phyloP scores from a whole-genome alignment of 1,140 invertebrate species.

The Cyclina sinensis region DNA sequence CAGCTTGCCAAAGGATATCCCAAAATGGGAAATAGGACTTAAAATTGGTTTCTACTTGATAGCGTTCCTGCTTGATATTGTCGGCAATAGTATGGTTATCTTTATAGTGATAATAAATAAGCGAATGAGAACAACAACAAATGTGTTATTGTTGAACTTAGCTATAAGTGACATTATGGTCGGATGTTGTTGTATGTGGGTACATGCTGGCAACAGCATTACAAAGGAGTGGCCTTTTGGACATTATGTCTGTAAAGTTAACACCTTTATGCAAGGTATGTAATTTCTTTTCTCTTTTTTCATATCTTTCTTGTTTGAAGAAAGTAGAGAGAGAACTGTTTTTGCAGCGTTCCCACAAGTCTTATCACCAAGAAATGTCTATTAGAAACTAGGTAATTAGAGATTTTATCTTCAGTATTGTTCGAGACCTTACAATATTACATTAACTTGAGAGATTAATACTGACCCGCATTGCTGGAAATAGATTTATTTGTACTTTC shows the following conservation, averaged over 20 bases:
- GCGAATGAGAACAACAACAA: constrained; percentile 87
- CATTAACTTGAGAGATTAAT: no score
- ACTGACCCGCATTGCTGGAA: no score
- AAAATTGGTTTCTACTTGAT: constrained; percentile 77
- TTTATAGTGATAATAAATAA: constrained; percentile 74
- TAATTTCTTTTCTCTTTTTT: no score
- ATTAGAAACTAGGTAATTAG: no score
- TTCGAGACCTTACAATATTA: no score
- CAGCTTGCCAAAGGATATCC: constrained; percentile 20
- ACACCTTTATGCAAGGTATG: constrained; percentile 87
- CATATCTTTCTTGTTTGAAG: no score
- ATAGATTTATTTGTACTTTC: no score
- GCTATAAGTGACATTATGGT: constrained; percentile 96
- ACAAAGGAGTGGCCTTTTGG: constrained; percentile 84
- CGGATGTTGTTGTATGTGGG: constrained; percentile 87
- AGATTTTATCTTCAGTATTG: no score
- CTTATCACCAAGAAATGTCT: no score
- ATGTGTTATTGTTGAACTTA: constrained; percentile 96
- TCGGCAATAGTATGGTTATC: constrained; percentile 77
- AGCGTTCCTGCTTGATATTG: constrained; percentile 74
- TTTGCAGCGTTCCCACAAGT: no score
- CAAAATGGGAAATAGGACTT: constrained; percentile 71
- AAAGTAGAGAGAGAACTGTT: no score
- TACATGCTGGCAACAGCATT: constrained; percentile 85
- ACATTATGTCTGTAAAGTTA: constrained; percentile 86